Evolutionary conservation across 2,113 vertebrate species (phyloP), one percentile per base, ranked within the genome.

Genomic region (Anolis carolinensis): DNA sequence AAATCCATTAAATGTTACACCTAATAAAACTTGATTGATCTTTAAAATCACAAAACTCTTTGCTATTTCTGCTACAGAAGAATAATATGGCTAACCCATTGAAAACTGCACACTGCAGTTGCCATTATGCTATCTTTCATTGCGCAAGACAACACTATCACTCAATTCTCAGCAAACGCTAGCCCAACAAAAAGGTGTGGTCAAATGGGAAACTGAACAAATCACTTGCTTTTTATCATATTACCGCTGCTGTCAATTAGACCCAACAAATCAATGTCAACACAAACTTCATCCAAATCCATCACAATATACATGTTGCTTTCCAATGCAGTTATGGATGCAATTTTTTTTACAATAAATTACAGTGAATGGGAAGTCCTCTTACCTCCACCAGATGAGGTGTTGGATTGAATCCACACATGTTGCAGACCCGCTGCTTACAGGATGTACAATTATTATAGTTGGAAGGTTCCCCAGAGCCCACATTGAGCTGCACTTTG

Each of bases 381-480:
- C 44, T 0, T 99, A 99, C 99, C 98, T 99, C 98, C 20, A 97
- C 96, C 77, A 99, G 94, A 89, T 99, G 98, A 86, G 99, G 99
- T 0, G 98, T 97, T 30, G 99, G 99, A 95, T 99, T 99, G 96
- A 99, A 99, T 93, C 99, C 99, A 89, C 99, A 99, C 96, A 98
- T 96, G 95, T 98, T 99, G 97, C 99, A 99, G 96, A 99, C 98
- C 95, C 98, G 98, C 81, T 97, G 97, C 88, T 92, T 97, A 95
- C 99, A 99, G 94, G 97, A 97, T 0, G 99, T 99, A 91, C 99
- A 99, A 89, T 96, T 97, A 90, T 99, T 99, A 92, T 98, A 99
- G 95, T 99, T 99, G 91, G 98, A 96, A 44, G 96, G 95, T 88
- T 98, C 97, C 1, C 94, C 39, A 18, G 96, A 94, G 87, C 97